Conservation (phyloP, 1,140 invertebrate species). For the Sinonovacula constricta region DNA sequence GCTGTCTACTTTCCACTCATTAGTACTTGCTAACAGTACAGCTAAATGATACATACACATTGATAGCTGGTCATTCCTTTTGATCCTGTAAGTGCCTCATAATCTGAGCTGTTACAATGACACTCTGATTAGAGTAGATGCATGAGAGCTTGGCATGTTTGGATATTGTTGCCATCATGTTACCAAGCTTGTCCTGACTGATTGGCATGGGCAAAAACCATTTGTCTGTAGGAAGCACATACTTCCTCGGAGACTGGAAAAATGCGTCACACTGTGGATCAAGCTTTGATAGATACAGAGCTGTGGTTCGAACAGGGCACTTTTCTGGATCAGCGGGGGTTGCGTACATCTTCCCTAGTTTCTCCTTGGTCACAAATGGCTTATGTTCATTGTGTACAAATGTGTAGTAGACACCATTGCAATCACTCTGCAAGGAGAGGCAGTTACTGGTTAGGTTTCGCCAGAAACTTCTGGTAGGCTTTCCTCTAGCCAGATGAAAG, state of each 20-base stretch:
- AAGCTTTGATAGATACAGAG: constrained; percentile 37
- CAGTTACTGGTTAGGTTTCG: constrained; percentile 1
- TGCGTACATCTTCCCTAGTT: constrained; percentile 31
- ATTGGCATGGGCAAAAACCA: constrained; percentile 22
- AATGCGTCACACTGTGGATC: constrained; percentile 29
- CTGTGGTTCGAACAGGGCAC: constrained; percentile 27
- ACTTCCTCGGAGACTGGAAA: constrained; percentile 18
- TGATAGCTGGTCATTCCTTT: too few species aligned
- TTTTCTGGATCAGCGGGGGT: constrained; percentile 18
- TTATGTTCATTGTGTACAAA: constrained; percentile 13
- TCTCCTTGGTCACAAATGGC: constrained; percentile 1
- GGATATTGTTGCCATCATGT: constrained; percentile 21
- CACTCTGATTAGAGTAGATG: constrained; percentile 8
- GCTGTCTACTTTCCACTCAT: too few species aligned
- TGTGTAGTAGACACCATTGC: constrained; percentile 25
- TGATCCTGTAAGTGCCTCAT: too few species aligned
- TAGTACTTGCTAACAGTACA: too few species aligned
- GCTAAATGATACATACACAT: too few species aligned
- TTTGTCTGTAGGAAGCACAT: neutral
- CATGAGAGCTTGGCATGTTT: constrained; percentile 10
- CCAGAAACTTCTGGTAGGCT: constrained; percentile 15
- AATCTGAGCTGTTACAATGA: constrained; percentile 25
- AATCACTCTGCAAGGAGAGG: constrained; percentile 25
- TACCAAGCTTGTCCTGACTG: constrained; percentile 14
- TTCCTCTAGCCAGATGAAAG: constrained; percentile 21